These are phyloP conservation scores for Megamerina dolium DNA, from an alignment of 2,888 invertebrate species.

Conservation along the genomic window DNA sequence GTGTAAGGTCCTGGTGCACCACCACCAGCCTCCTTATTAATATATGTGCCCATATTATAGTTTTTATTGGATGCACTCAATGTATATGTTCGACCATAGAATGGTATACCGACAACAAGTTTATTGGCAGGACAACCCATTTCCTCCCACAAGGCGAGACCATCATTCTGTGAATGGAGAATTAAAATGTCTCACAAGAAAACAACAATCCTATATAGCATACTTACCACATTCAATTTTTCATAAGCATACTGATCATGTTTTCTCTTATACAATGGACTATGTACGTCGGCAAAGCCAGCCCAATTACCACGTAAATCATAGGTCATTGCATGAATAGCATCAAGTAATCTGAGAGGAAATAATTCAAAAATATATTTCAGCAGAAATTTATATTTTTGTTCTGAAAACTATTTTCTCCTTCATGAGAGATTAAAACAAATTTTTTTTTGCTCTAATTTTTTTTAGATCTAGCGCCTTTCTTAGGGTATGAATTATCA, in stretches of 20 bases:
- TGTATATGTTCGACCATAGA: conserved; percentile 82
- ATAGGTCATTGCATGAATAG: conserved; percentile 81
- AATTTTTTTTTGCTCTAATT: too few species aligned
- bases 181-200: too few species aligned
- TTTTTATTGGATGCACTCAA: conserved; percentile 75
- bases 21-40: conserved; percentile 86
- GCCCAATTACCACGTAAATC: conserved; percentile 86
- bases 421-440: too few species aligned
- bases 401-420: too few species aligned
- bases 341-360: conserved; percentile 61
- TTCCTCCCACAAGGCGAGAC: conserved; percentile 79
- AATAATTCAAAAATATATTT: too few species aligned
- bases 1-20: conserved; percentile 81
- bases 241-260: conserved; percentile 88
- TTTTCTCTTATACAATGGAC: conserved; percentile 76
- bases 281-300: conserved; percentile 84
- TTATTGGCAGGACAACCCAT: conserved; percentile 84
- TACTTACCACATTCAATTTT: conserved; percentile 78
- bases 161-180: conserved; percentile 66
- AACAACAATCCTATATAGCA: neutral
- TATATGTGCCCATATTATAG: conserved; percentile 77
- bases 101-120: conserved; percentile 80
- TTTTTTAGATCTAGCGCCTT: too few species aligned
- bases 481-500: too few species aligned
- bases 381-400: too few species aligned